phyloP scores from a whole-genome alignment of 1,140 invertebrate species.

The Calliphora vicina region DNA sequence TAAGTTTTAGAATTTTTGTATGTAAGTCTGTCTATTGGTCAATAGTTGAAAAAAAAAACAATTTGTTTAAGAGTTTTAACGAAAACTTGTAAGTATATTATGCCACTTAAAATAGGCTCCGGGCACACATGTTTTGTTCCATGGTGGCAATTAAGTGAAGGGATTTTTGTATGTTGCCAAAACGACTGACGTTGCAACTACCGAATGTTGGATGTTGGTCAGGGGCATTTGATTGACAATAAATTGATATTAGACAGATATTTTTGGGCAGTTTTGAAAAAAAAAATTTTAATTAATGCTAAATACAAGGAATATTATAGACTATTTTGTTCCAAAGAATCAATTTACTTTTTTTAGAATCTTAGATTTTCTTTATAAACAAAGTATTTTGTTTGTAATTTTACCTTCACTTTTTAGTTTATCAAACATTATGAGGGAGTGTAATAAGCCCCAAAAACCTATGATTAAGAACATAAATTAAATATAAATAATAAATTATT shows the following conservation, averaged over 20 bases:
- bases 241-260: background rate
- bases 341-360: too few species aligned
- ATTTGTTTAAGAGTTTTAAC: background rate
- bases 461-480: background rate
- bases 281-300: too few species aligned
- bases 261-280: too few species aligned
- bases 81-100: background rate
- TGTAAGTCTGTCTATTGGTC: background rate
- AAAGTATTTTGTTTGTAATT: too few species aligned
- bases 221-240: constrained; percentile 3
- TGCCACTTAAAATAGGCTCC: background rate
- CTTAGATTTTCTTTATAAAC: too few species aligned
- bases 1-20: background rate
- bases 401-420: background rate
- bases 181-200: background rate
- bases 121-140: background rate
- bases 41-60: background rate
- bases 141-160: constrained; percentile 22
- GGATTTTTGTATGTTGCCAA: background rate
- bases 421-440: background rate
- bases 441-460: background rate
- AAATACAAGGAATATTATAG: too few species aligned
- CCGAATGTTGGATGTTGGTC: background rate
- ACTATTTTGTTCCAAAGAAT: too few species aligned
- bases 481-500: background rate